Evolutionary conservation across 2,113 vertebrate species (phyloP).

Genomic region (Cercocebus atys): DNA sequence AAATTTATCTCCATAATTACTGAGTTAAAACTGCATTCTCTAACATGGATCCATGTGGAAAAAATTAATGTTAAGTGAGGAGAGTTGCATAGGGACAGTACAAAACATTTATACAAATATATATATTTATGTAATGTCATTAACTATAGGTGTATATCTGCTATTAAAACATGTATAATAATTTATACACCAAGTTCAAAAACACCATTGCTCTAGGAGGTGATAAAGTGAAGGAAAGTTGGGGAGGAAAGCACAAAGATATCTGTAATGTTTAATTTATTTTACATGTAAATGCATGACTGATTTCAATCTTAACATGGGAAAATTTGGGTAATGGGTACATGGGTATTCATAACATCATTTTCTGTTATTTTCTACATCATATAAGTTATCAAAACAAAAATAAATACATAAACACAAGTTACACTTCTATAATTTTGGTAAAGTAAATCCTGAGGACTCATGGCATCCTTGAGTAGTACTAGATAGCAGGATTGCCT

Average conservation of each 20-base stretch:
- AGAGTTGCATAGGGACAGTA: neutral
- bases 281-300: neutral
- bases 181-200: neutral
- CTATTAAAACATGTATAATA: neutral
- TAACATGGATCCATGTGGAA: neutral
- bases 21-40: neutral
- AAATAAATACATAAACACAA: neutral
- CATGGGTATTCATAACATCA: neutral
- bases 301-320: neutral
- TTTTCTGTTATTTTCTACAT: neutral
- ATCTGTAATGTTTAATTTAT: neutral
- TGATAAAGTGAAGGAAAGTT: neutral
- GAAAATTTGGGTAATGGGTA: neutral
- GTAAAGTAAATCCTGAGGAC: neutral
- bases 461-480: neutral
- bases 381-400: neutral
- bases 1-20: neutral
- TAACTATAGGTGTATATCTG: neutral
- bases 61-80: neutral
- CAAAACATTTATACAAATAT: neutral
- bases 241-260: neutral
- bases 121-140: neutral
- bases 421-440: neutral
- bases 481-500: neutral
- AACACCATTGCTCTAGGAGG: neutral